These are phyloP conservation scores for Drosophila nebulosa DNA, from an alignment of 1,140 invertebrate species.

Conservation along the genomic window DNA sequence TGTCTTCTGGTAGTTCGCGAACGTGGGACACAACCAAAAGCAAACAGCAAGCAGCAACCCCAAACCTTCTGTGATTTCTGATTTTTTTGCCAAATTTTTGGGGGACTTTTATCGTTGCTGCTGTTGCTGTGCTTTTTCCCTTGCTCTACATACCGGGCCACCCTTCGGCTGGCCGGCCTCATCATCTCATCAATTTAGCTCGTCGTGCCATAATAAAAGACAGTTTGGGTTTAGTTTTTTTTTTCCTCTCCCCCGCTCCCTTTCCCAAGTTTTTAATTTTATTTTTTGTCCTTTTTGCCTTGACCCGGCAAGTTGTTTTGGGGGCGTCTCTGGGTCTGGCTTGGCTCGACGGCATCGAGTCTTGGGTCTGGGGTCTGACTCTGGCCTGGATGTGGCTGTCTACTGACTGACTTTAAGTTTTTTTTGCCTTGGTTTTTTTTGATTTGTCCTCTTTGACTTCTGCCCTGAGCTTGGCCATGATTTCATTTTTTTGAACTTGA, in stretches of 20 bases:
- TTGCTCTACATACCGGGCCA: slow-evolving; percentile 58
- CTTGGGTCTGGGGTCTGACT: slow-evolving; percentile 3
- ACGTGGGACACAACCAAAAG: slow-evolving; percentile 8
- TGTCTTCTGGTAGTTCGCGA: slow-evolving; percentile 7
- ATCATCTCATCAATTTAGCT: slow-evolving; percentile 35
- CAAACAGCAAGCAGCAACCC: too few species aligned
- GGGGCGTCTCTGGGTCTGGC: slow-evolving; percentile 31
- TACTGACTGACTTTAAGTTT: slow-evolving; percentile 71
- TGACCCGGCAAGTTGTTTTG: slow-evolving; percentile 74
- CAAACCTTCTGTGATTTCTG: slow-evolving; percentile 75
- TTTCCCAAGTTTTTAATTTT: slow-evolving; percentile 59
- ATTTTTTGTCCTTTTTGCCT: slow-evolving; percentile 75
- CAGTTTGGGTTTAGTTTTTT: slow-evolving; percentile 75
- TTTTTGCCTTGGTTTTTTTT: slow-evolving; percentile 65
- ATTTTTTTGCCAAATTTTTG: slow-evolving; percentile 78
- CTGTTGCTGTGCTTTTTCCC: slow-evolving; percentile 8
- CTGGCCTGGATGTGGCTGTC: slow-evolving; percentile 8
- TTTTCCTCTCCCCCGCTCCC: neutral
- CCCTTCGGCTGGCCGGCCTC: slow-evolving; percentile 21
- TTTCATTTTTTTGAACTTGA: slow-evolving; percentile 80
- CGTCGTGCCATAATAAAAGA: slow-evolving; percentile 71
- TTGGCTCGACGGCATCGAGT: neutral
- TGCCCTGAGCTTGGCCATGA: slow-evolving; percentile 74
- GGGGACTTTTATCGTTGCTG: neutral
- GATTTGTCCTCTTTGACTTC: slow-evolving; percentile 80